These are phyloP conservation scores for Melipona beecheii DNA, from an alignment of 2,888 invertebrate species.

Conservation along the genomic window DNA sequence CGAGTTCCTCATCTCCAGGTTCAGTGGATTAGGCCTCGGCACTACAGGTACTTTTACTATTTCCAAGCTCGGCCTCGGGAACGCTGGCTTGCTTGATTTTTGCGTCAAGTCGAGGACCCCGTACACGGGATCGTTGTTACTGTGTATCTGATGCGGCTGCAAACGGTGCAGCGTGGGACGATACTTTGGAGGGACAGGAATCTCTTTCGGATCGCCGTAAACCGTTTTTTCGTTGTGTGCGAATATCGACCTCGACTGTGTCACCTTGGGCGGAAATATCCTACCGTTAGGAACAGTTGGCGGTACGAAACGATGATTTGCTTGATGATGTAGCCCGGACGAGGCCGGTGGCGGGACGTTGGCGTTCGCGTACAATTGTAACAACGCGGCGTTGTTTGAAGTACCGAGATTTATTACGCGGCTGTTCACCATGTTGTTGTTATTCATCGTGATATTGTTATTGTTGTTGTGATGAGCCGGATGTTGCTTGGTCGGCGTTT, in stretches of 20 bases:
- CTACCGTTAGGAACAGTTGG: slow-evolving; percentile 76
- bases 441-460: slow-evolving; percentile 60
- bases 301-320: slow-evolving; percentile 75
- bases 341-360: slow-evolving; percentile 65
- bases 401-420: slow-evolving; percentile 80
- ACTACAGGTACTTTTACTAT: slow-evolving; percentile 86
- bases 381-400: slow-evolving; percentile 75
- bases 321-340: slow-evolving; percentile 51
- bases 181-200: slow-evolving; percentile 85
- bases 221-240: slow-evolving; percentile 88
- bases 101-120: slow-evolving; percentile 89
- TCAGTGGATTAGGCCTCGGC: slow-evolving; percentile 83
- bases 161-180: slow-evolving; percentile 74
- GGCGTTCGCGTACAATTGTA: slow-evolving; percentile 80
- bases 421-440: slow-evolving; percentile 71
- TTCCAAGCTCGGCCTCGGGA: slow-evolving; percentile 84
- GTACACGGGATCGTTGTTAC: slow-evolving; percentile 77
- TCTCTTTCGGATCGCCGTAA: slow-evolving; percentile 90
- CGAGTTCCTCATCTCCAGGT: slow-evolving; percentile 84
- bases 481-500: slow-evolving; percentile 48
- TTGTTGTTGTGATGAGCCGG: slow-evolving; percentile 67
- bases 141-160: slow-evolving; percentile 66
- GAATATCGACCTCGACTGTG: slow-evolving; percentile 88
- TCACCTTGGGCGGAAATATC: slow-evolving; percentile 86
- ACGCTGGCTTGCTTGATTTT: slow-evolving; percentile 83